Evolutionary conservation across 2,113 vertebrate genomes (phyloP), one percentile per base, ranked within the genome.

Genomic region (Esox niger): DNA sequence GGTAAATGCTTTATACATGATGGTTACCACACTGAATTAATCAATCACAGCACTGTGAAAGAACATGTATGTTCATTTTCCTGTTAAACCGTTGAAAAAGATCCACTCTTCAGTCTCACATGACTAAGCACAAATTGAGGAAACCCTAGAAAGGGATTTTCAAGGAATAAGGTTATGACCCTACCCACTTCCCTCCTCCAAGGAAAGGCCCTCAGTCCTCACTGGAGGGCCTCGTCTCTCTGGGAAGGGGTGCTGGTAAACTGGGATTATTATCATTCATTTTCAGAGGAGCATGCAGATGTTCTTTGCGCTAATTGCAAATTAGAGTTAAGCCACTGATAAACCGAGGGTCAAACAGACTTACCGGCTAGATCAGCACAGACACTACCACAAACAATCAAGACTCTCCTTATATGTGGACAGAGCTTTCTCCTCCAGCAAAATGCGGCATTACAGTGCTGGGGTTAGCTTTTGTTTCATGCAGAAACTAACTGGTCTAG

Each of bases 121-220:
- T 9, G 26, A 57, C 4, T 33, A 62, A 68, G 62, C 66, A 69
- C 71, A 68, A 65, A 71, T 15, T 46, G 23, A 55, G 59, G 35
- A 52, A 54, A 21, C 68, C 13, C 32, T 20, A 6, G 38, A 69
- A 69, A 69, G 66, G 58, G 84, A 76, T 75, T 82, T 71, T 80
- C 10, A 21, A 83, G 73, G 79, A 86, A 86, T 79, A 85, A 81
- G 87, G 82, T 82, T 79, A 78, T 13, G 13, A 69, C 35, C 46
- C 32, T 61, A 5, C 52, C 20, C 13, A 69, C 79, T 77, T 73
- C 81, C 5, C 32, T 38, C 23, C 58, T 32, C 9, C 27, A 17
- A 15, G 32, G n/a, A n/a, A 17, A 15, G 32, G n/a, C n/a, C n/a
- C n/a, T n/a, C n/a, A n/a, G 4, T n/a, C 27, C 58, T 68, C 26